These are phyloP conservation scores for Eulithis testata DNA, from an alignment of 2,888 invertebrate species.

Conservation along the genomic window DNA sequence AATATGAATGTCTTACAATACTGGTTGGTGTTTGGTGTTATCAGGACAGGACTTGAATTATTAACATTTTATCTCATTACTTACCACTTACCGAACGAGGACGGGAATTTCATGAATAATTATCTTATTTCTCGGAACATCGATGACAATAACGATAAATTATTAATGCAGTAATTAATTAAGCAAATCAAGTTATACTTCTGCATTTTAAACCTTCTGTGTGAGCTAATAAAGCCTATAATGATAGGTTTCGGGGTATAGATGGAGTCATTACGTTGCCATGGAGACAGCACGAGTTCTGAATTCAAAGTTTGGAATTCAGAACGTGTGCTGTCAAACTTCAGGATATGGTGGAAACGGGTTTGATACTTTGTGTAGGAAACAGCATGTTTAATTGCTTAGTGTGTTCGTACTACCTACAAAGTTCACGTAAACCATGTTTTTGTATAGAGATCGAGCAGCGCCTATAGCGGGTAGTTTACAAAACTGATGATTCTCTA, in stretches of 20 bases:
- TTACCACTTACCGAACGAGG: constrained; percentile 2
- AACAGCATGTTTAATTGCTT: too few species aligned
- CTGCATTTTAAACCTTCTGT: constrained; percentile 7
- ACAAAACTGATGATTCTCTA: too few species aligned
- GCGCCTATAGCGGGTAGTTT: too few species aligned
- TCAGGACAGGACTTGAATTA: constrained; percentile 1
- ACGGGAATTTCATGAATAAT: constrained; percentile 29
- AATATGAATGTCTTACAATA: constrained; percentile 11
- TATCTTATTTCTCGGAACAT: constrained; percentile 23
- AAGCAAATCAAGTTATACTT: constrained; percentile 13
- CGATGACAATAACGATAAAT: constrained; percentile 24
- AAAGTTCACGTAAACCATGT: too few species aligned
- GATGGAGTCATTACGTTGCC: constrained; percentile 48
- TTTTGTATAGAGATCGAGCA: too few species aligned
- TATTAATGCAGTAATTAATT: constrained; percentile 35
- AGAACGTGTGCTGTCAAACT: constrained; percentile 55
- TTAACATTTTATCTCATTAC: constrained; percentile 11
- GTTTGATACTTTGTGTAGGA: constrained; percentile 42
- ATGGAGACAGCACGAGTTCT: constrained; percentile 58
- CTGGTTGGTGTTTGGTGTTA: constrained; percentile 8
- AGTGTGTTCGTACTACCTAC: too few species aligned
- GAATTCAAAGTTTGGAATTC: constrained; percentile 57
- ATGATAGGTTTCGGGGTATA: constrained; percentile 11
- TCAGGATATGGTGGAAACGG: constrained; percentile 2
- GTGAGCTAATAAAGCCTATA: constrained; percentile 4